Conservation (phyloP, 2,797 vertebrate species). For the Chelonia mydas region DNA sequence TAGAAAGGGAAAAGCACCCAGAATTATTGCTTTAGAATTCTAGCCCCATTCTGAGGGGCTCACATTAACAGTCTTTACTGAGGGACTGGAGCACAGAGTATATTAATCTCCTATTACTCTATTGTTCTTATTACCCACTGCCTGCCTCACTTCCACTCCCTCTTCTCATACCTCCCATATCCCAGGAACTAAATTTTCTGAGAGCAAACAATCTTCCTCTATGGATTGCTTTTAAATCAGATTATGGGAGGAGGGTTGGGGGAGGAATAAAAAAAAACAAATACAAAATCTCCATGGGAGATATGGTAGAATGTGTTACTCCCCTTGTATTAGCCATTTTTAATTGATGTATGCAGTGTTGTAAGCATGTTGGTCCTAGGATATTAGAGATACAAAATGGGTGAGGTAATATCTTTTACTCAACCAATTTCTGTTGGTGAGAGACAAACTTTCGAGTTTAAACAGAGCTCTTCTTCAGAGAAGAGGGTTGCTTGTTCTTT, state of each 20-base stretch:
- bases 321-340: not conserved
- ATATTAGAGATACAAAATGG: too few species aligned
- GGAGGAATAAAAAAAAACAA: not conserved
- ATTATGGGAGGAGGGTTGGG: not conserved
- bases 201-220: conserved; percentile 31
- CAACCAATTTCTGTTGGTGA: not conserved
- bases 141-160: not conserved
- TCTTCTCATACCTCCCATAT: not conserved
- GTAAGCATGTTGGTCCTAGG: not conserved
- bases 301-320: not conserved
- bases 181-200: conserved; percentile 34
- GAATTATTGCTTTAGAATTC: conserved; percentile 38
- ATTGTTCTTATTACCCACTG: not conserved
- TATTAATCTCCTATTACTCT: not conserved
- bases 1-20: conserved; percentile 8
- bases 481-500: not conserved
- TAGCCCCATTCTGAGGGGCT: conserved; percentile 32
- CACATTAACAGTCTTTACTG: not conserved
- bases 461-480: not conserved
- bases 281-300: not conserved
- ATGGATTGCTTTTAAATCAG: conserved; percentile 9
- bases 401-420: too few species aligned
- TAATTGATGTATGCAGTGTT: not conserved
- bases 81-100: conserved; percentile 24
- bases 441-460: not conserved